Conservation (phyloP, 2,113 vertebrate species). For the Tetrax tetrax region DNA sequence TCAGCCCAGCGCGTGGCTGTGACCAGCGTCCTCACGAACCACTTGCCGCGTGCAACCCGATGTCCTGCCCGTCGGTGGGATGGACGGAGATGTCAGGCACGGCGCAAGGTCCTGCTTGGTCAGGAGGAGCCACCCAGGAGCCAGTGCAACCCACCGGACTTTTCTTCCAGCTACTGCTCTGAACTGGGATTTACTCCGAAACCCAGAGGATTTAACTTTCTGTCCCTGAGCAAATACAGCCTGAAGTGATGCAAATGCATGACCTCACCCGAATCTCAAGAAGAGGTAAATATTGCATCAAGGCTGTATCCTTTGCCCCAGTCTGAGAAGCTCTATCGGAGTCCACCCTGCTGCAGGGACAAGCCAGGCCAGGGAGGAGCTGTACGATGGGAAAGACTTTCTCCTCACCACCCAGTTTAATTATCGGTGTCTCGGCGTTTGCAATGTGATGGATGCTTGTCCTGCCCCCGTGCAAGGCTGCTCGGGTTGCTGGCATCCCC, state of each 20-base stretch:
- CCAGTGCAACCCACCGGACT: not conserved
- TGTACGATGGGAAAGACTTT: not conserved
- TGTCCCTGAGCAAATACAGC: not conserved
- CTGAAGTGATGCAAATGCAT: not conserved
- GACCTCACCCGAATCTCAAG: not conserved
- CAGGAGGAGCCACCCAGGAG: not conserved
- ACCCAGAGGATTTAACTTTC: not conserved
- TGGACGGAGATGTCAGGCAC: not conserved
- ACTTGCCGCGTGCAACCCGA: not conserved
- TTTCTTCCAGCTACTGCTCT: not conserved
- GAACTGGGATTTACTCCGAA: not conserved
- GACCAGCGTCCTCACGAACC: accelerated
- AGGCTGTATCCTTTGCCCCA: not conserved
- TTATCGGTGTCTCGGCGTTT: accelerated
- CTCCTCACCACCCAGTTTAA: not conserved
- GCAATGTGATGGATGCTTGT: not conserved
- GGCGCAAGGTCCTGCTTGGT: accelerated
- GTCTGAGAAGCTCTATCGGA: not conserved
- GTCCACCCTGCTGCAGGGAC: not conserved
- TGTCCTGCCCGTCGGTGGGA: not conserved
- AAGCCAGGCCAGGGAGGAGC: not conserved
- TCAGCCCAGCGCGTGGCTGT: not conserved
- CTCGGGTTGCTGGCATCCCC: not conserved
- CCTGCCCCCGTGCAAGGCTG: not conserved
- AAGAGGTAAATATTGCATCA: constrained; percentile 3